Base-by-base conservation (phyloP, 2,888 invertebrate genomes). In the Platynereis dumerilii region DNA sequence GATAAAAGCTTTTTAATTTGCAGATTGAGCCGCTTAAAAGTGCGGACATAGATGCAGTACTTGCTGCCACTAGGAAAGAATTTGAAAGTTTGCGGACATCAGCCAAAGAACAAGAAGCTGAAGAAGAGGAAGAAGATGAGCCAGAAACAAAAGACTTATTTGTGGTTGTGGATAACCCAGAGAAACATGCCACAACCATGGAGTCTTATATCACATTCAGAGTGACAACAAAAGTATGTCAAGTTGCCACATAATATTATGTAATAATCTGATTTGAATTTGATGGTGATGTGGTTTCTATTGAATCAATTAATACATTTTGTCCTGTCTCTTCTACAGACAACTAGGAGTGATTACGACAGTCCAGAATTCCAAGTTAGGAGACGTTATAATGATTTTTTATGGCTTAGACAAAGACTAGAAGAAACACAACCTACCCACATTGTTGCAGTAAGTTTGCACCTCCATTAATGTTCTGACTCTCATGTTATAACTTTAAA, bases 121-220 rank as follows among this genome's bases (percentile, higher is more conserved):
- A 80, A 62, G 42, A 54, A 26, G 81, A 80, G 66, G 80, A 80
- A 62, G 78, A 79, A 58, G 54, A 70, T 42, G 81, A 81, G 63
- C 73, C 72, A 45, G 80, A 81, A 20, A 74, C 78, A 3, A 74
- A 74, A 42, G 90, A 90, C 78, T 80, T 90, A 20, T 88, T 88
- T 79, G 88, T 90, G 2, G 86, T 88, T 80, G 89, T 91, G 39
- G 91, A 91, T 76, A 90, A 88, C 83, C 91, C 91, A 5, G 90
- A 91, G 75, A 91, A 91, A 78, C 90, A 90, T 82, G 85, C 89
- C 55, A 89, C 90, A 74, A 88, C 90, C 0, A 85, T 91, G 75
- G 91, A 91, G 78, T 90, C 90, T 0, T 91, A 88, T 74, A 89
- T 91, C 60, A 89, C 90, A 56, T 91, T 90, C 77, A 85, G 90